Percentiles rank a stretch among this genome's conserved stretches.
Evolutionary conservation across 2,113 vertebrate genomes (phyloP).

Genomic region (Mionectes macconnelli): DNA sequence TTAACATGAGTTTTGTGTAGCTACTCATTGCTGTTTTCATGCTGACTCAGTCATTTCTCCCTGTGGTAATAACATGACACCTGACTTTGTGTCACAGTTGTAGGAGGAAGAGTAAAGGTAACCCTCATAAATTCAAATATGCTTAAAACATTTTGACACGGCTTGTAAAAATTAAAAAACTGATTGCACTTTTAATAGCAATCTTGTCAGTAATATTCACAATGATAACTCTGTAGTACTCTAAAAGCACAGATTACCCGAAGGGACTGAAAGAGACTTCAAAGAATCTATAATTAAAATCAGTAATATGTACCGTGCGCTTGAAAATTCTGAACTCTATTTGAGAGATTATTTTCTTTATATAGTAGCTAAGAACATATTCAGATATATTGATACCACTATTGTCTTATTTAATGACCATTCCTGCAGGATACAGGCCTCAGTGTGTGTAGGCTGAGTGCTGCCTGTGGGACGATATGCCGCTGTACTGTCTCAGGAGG

Average conservation of each 20-base stretch:
- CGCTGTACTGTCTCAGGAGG: background rate
- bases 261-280: conserved; percentile 34
- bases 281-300: conserved; percentile 64
- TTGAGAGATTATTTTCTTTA: conserved; percentile 26
- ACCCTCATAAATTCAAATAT: background rate
- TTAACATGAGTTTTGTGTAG: background rate
- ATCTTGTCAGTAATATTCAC: conserved; percentile 12
- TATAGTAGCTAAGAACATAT: background rate
- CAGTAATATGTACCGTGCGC: accelerated
- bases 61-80: background rate
- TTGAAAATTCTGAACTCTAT: conserved; percentile 12
- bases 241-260: conserved; percentile 12
- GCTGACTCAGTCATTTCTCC: background rate
- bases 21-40: background rate
- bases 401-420: conserved; percentile 10
- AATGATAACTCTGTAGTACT: background rate
- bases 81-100: background rate
- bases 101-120: background rate
- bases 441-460: background rate
- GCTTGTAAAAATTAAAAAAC: conserved; percentile 21
- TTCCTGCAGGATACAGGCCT: background rate
- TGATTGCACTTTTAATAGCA: background rate
- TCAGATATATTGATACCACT: background rate
- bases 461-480: background rate
- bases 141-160: background rate